These are phyloP conservation scores for Drosophila triauraria DNA, from an alignment of 1,140 invertebrate genomes.

Conservation along the genomic window DNA sequence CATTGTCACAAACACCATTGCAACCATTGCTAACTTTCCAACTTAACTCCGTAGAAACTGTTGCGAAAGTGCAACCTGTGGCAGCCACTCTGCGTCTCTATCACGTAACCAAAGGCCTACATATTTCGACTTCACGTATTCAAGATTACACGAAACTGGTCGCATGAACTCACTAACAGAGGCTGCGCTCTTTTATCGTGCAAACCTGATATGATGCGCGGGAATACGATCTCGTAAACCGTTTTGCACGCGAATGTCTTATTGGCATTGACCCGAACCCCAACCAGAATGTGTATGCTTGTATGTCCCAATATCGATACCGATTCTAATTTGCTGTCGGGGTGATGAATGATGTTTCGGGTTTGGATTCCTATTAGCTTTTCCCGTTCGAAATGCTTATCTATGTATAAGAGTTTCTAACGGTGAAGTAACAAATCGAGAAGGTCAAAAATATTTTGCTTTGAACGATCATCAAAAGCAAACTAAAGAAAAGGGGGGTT, in stretches of 20 bases:
- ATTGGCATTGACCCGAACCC: constrained; percentile 70
- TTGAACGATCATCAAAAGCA: constrained; percentile 15
- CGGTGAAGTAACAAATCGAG: constrained; percentile 21
- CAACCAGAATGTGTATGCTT: constrained; percentile 5
- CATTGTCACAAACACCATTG: not conserved
- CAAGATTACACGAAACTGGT: not conserved
- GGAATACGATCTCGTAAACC: constrained; percentile 58
- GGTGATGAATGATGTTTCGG: constrained; percentile 38
- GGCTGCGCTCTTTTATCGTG: constrained; percentile 58
- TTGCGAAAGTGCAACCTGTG: not conserved
- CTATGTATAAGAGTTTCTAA: constrained; percentile 28
- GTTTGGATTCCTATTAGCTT: constrained; percentile 24
- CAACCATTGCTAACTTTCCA: no score
- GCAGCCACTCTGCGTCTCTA: not conserved
- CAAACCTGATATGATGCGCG: constrained; percentile 70
- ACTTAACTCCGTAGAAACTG: not conserved
- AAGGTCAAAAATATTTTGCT: constrained; percentile 33
- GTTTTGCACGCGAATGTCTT: constrained; percentile 77
- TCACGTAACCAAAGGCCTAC: constrained; percentile 9
- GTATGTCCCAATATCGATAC: constrained; percentile 8
- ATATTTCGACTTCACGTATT: not conserved
- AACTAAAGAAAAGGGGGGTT: constrained; percentile 2
- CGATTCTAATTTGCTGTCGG: constrained; percentile 38
- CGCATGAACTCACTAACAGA: constrained; percentile 7
- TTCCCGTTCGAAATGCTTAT: constrained; percentile 38